Conservation (phyloP, 2,888 invertebrate species). For the Lathronympha strigana region DNA sequence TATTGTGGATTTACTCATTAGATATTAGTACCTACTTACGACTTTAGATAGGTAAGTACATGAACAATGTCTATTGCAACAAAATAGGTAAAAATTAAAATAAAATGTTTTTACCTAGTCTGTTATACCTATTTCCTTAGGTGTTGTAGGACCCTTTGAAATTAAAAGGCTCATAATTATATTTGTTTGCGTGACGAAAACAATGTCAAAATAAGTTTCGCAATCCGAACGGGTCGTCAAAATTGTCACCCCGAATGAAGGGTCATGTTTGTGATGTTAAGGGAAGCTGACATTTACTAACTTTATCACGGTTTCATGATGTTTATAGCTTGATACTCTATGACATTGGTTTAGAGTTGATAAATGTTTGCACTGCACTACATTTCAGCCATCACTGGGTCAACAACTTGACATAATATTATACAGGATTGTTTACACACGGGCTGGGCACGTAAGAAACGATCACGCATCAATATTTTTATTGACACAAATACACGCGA, state of each 20-base stretch:
- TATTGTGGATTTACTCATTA: background rate
- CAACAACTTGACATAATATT: conserved; percentile 29
- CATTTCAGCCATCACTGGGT: conserved; percentile 17
- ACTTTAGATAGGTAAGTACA: background rate
- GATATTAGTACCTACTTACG: too few species aligned
- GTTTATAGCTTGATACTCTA: background rate
- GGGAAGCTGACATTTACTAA: conserved; percentile 20
- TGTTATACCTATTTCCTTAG: too few species aligned
- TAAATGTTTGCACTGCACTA: conserved; percentile 5
- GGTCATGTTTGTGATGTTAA: conserved; percentile 28
- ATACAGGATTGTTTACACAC: conserved; percentile 27
- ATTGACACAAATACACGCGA: conserved; percentile 21
- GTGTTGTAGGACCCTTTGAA: background rate
- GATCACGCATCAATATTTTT: conserved; percentile 36
- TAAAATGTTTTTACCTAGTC: too few species aligned
- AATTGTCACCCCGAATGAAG: conserved; percentile 37
- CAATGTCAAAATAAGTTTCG: conserved; percentile 11
- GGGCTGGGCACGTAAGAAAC: conserved; percentile 23
- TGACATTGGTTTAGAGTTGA: background rate
- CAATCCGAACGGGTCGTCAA: conserved; percentile 25
- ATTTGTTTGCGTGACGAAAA: conserved; percentile 16
- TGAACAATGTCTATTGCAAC: too few species aligned
- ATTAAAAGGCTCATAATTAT: conserved; percentile 7
- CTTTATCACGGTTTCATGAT: conserved; percentile 1
- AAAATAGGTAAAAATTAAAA: too few species aligned